These are phyloP conservation scores for Limonius californicus DNA, from an alignment of 1,140 invertebrate species.

Conservation along the genomic window DNA sequence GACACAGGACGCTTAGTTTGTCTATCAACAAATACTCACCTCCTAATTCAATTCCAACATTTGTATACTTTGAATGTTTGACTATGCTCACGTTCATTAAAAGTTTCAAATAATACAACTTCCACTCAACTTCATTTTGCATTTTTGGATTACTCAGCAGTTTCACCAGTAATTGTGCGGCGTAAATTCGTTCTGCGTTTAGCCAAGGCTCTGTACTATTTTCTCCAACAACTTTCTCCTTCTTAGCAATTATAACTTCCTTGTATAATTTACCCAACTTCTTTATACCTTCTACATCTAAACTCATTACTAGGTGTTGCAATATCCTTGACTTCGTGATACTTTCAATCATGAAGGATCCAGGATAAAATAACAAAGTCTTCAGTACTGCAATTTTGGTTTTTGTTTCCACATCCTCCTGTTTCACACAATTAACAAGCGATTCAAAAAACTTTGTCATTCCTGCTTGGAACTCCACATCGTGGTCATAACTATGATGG, in stretches of 20 bases:
- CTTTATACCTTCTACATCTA: slow-evolving; percentile 58
- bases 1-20: no score
- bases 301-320: slow-evolving; percentile 56
- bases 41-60: no score
- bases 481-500: slow-evolving; percentile 49
- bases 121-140: slow-evolving; percentile 59
- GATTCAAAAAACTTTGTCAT: slow-evolving; percentile 54
- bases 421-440: slow-evolving; percentile 51
- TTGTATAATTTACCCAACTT: slow-evolving; percentile 58
- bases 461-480: slow-evolving; percentile 46
- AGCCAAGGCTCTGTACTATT: slow-evolving; percentile 55
- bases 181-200: slow-evolving; percentile 63
- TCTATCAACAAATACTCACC: no score
- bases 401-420: slow-evolving; percentile 49
- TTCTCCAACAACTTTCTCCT: slow-evolving; percentile 46
- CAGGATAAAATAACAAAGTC: slow-evolving; percentile 61
- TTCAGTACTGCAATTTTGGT: slow-evolving; percentile 56
- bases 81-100: slow-evolving; percentile 63
- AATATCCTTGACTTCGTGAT: slow-evolving; percentile 61
- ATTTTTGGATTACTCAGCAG: slow-evolving; percentile 59
- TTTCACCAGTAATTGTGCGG: slow-evolving; percentile 61
- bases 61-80: slow-evolving; percentile 42
- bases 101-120: slow-evolving; percentile 59
- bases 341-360: slow-evolving; percentile 68
- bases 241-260: slow-evolving; percentile 54